Base-by-base conservation (phyloP, 35 echinoderm and acorn worm species). In the Heliocidaris tuberculata region DNA sequence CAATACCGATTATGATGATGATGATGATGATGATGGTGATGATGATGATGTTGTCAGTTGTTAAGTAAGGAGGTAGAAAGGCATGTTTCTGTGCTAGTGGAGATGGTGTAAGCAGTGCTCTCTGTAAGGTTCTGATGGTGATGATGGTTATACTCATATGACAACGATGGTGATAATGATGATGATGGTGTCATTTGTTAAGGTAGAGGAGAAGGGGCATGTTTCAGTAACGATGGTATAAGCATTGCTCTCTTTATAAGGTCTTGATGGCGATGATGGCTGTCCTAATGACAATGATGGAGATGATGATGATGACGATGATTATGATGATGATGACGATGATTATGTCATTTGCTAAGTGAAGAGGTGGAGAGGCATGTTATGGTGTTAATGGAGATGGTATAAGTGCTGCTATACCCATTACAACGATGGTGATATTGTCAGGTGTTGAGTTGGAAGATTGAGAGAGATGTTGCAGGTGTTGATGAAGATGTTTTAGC, bases 41-140 rank as follows among this genome's bases (percentile, higher is more conserved):
- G 48, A 93, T 93, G 56, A 93, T 56, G 48, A 93, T 93, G 30
- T 7, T 93, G 16, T n/a, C n/a, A n/a, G n/a, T n/a, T n/a, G n/a
- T n/a, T n/a, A n/a, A n/a, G n/a, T n/a, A n/a, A n/a, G n/a, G n/a
- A n/a, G n/a, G n/a, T n/a, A n/a, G n/a, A n/a, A n/a, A n/a, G n/a
- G n/a, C n/a, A n/a, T n/a, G n/a, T n/a, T n/a, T n/a, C n/a, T n/a
- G n/a, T n/a, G n/a, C n/a, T n/a, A n/a, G n/a, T n/a, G n/a, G n/a
- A n/a, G n/a, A n/a, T n/a, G n/a, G n/a, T n/a, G n/a, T n/a, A n/a
- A n/a, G n/a, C n/a, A n/a, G n/a, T n/a, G n/a, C n/a, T n/a, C n/a
- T n/a, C n/a, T n/a, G n/a, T n/a, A n/a, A n/a, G n/a, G n/a, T n/a
- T n/a, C n/a, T n/a, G 60, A 65, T 65, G 60, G 13, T 16, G 60